Conservation (phyloP, 2,113 vertebrate genomes). For the Dromas ardeola region DNA sequence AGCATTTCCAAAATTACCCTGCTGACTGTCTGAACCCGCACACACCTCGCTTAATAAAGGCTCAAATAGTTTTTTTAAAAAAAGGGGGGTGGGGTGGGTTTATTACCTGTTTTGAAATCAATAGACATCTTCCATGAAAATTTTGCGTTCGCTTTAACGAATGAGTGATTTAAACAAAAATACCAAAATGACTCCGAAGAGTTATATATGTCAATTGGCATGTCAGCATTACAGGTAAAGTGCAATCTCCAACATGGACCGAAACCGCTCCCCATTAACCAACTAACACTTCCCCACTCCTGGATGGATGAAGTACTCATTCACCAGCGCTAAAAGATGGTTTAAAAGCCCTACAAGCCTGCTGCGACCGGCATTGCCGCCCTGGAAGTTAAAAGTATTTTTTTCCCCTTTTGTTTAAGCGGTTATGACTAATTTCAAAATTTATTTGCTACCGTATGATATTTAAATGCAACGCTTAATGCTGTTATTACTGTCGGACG, state of each 20-base stretch:
- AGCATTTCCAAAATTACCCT: not conserved
- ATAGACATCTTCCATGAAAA: not conserved
- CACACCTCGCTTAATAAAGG: not conserved
- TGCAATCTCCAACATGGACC: not conserved
- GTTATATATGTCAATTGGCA: not conserved
- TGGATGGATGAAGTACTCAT: not conserved
- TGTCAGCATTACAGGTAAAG: constrained; percentile 9
- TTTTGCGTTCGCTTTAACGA: constrained; percentile 8
- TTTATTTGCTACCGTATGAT: constrained; percentile 8
- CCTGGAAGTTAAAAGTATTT: not conserved
- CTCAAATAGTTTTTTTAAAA: not conserved
- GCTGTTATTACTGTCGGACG: constrained; percentile 19
- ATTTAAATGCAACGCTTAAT: constrained; percentile 33
- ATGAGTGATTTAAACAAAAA: constrained; percentile 33
- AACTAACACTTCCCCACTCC: not conserved
- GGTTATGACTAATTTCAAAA: not conserved
- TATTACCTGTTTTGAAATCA: constrained; percentile 37
- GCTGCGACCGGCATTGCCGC: not conserved
- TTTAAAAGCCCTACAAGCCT: not conserved
- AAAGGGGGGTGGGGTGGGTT: not conserved
- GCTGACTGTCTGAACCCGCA: not conserved
- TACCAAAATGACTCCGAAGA: constrained; percentile 19
- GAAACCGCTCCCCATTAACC: not conserved
- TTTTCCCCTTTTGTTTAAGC: not conserved
- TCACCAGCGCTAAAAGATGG: not conserved